Conservation (phyloP, 2,888 invertebrate genomes). For the Conops quadrifasciatus region DNA sequence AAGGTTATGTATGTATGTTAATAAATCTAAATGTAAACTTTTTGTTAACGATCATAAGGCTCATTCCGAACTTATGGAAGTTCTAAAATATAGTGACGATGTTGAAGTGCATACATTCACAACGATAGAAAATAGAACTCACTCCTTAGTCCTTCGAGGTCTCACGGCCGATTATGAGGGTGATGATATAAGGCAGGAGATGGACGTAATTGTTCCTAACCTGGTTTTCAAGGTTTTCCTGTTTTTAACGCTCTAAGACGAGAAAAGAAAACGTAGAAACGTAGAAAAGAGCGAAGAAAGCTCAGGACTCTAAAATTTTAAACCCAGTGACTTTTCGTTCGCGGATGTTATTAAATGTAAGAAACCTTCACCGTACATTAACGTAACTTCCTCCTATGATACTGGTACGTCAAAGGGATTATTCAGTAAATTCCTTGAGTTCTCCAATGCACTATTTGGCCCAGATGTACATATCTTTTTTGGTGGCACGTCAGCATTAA, state of each 20-base stretch:
- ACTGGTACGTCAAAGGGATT: background rate
- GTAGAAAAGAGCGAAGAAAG: background rate
- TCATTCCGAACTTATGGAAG: too few species aligned
- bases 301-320: background rate
- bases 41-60: too few species aligned
- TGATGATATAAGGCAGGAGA: too few species aligned
- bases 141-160: background rate
- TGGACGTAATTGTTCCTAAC: too few species aligned
- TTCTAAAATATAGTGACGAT: too few species aligned
- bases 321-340: background rate
- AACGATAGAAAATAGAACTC: background rate
- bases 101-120: background rate
- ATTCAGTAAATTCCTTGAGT: slow-evolving; percentile 3
- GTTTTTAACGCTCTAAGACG: background rate
- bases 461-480: background rate
- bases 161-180: too few species aligned
- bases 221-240: too few species aligned
- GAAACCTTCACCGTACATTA: background rate
- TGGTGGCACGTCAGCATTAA: background rate
- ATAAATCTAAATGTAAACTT: background rate
- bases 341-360: background rate
- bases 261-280: background rate
- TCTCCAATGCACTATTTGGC: background rate
- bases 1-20: slow-evolving; percentile 3
- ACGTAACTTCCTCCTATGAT: background rate